Evolutionary conservation across 2,797 vertebrate species (phyloP), one percentile per base, ranked within the genome.

Genomic region (Onychomys leucogaster): DNA sequence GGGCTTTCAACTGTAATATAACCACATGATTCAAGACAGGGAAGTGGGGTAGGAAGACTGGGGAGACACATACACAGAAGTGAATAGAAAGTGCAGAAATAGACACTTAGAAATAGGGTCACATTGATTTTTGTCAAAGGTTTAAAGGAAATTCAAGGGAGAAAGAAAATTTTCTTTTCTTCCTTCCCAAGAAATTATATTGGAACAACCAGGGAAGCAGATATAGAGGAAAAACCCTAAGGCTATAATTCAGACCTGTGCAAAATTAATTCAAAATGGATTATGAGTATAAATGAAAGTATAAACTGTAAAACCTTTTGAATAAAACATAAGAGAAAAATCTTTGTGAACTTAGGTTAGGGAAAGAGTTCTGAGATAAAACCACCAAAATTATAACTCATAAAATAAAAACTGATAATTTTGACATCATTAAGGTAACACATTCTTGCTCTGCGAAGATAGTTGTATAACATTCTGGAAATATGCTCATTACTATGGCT

Each of bases 271-370:
- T 94, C 2, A 65, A 96, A 94, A 76, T 76, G 77, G 17, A 61
- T 94, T 80, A 29, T 25, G n/a, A 61, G 32, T 32, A 13, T 63
- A 83, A 91, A 55, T 6, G 46, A 89, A 93, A 89, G 63, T 78
- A 69, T 29, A 75, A 71, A 49, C 25, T 75, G 49, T 71, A 71
- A 29, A 17, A 37, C 32, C 63, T 65, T 49, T 61, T 89, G 3
- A 96, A 82, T 93, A 91, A 96, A 96, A 88, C 1, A 5, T 90
- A 65, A 90, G 49, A 80, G 55, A 85, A 92, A 95, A 83, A 37
- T 25, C 9, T 65, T 67, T 57, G 29, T 75, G 49, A 61, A 37
- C 7, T 92, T 63, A 49, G 6, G 3, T 69, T 57, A 73, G n/a
- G 69, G 25, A 75, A 84, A 67, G 34, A 75, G 2, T 89, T 81